Base-by-base conservation (phyloP, 2,797 vertebrate species). In the Chloroceryle amazona region DNA sequence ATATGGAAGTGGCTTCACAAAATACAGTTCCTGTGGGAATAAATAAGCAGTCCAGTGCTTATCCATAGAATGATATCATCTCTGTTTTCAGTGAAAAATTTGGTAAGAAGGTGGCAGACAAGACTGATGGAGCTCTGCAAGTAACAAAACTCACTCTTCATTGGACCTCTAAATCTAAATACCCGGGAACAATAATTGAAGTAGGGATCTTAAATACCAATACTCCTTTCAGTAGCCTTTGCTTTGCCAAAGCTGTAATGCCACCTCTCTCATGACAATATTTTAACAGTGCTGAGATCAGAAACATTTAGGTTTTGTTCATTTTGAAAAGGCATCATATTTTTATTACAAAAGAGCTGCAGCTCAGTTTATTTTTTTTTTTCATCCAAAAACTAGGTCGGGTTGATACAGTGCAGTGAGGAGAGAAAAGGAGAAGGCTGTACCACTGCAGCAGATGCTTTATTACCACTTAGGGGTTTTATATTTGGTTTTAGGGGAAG, bases 351-450 rank as follows among this genome's bases (percentile, higher is more conserved):
- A 18, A 89, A 75, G 16, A 62, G 25, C 29, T 72, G 41, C 62
- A 16, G 47, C 41, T 90, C 0, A 0, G 16, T 67, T 91, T 70
- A 16, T 49, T 82, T 74, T 93, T 82, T 74, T 93, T 37, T 92
- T 92, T 72, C 35, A 29, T 89, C 29, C 60, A 61, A 89, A 96
- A 96, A 87, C 23, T 60, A 88, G 82, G 63, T 76, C 79, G 71
- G n/a, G 28, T 55, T 87, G 52, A 17, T 65, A 74, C 19, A 81
- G 35, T 13, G 72, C 28, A 60, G 20, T 28, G 81, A 47, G 66
- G 41, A 89, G 78, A 78, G n/a, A 86, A 90, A 65, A 93, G 22
- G 44, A 83, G 81, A 93, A 94, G 42, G 35, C 79, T 70, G 54
- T 65, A 62, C 57, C 5, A 3, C 67, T 82, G 71, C 66, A 63